Base-by-base conservation (phyloP, 1,140 invertebrate genomes). In the Diabrotica virgifera region DNA sequence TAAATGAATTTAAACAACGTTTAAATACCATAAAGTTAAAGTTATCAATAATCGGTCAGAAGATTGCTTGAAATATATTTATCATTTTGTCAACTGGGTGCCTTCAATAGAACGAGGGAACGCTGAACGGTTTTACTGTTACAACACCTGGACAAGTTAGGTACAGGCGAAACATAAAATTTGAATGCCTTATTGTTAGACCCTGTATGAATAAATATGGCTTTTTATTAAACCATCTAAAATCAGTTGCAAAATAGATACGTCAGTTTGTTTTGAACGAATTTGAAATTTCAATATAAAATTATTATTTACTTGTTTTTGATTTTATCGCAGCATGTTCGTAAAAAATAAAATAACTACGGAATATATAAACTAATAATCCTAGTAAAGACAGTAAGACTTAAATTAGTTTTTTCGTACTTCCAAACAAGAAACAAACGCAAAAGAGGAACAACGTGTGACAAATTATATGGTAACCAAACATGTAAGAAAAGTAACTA, bases 1-100 rank as follows among this genome's bases (percentile, higher is more conserved):
- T n/a, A 46, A 46, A 10, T 46, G n/a, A 46, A 46, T 46, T 46
- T 46, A 46, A 46, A 46, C 8, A 46, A 46, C 40, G 40, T 46
- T 46, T 10, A n/a, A n/a, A 46, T 46, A 46, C 40, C 37, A 59
- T 12, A 54, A 35, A 35, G 58, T 36, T 59, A 50, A 36, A 38
- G 58, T 59, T 59, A 50, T 51, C 40, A 59, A 37, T 72, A 72
- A 72, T 72, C 72, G 70, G 68, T 72, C 70, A 73, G 69, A 67
- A 71, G 69, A 60, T 71, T 71, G 40, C 40, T n/a, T 51, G 57
- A 67, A 67, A 65, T 72, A 65, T 68, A 75, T 75, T 73, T 73
- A 75, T 75, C 73, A 74, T 73, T 69, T 67, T 63, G 70, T 73
- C 70, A 73, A 73, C 73, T 70, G 60, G 60, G 60, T 62, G 36